Evolutionary conservation across 2,797 vertebrate genomes (phyloP), one percentile per base, ranked within the genome.

Genomic region (Delichon dasypus): DNA sequence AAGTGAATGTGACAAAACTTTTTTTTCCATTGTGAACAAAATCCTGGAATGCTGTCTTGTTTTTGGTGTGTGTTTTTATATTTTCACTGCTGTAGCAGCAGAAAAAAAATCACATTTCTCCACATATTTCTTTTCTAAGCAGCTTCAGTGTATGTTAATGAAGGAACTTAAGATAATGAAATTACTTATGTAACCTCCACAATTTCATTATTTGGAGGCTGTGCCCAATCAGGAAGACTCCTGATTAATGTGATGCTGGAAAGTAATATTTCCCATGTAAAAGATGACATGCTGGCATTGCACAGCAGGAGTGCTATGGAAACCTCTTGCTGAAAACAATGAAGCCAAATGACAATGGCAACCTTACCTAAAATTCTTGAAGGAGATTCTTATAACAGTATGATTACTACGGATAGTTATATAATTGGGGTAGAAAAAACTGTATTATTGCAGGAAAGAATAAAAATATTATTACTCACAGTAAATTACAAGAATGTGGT

Each of bases 241-340:
- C 6, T 64, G 40, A 64, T 58, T 30, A 45, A 16, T 16, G 16
- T 40, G 16, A 62, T 75, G 14, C 7, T 73, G 17, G 50, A 65
- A 94, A 93, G 81, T 13, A 53, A 10, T 36, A 44, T 79, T 72
- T 87, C 57, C 34, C 14, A 11, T 30, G n/a, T 61, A 75, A 89
- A 67, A 12, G 32, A 1, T 57, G 66, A 77, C 13, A 40, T 79
- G 10, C 5, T 4, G 6, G 2, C 4, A 32, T 78, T 71, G 36
- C 5, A 18, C 15, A 47, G 13, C 13, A 30, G 15, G 13, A 70
- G 11, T 25, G 27, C 13, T 62, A 9, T 32, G 11, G 30, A 58
- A 83, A 54, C 15, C 55, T 79, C 21, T 76, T 64, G 7, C 68
- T 74, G 36, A 90, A 66, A 67, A 36, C 22, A 51, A 17, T 40